A percentile compares a stretch with the other conserved stretches of the same genome.
These are phyloP conservation scores for Pharmacophagus antenor DNA, from an alignment of 2,888 invertebrate genomes.

Conservation along the genomic window DNA sequence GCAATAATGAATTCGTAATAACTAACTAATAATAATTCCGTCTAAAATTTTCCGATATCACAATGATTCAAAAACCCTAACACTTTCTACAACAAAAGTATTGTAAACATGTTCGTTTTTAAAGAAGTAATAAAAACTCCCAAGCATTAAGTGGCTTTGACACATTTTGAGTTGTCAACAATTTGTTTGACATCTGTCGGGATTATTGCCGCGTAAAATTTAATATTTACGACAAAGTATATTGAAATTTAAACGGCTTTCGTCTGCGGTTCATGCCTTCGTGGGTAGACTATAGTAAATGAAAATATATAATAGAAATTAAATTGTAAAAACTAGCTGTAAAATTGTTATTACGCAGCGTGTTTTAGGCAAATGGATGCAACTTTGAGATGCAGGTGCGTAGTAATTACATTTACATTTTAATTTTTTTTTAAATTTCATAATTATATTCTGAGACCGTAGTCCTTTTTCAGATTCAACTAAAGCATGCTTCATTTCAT, in stretches of 20 bases:
- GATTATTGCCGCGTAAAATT: conserved; percentile 60
- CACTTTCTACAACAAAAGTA: not conserved
- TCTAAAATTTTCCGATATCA: no score
- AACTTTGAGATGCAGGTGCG: not conserved
- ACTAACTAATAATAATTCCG: no score
- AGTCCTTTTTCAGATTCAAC: no score
- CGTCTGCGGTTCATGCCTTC: conserved; percentile 34
- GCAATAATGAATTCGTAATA: no score
- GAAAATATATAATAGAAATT: conserved; percentile 20
- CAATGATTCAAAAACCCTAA: not conserved
- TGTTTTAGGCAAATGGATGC: not conserved
- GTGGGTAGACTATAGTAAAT: conserved; percentile 14
- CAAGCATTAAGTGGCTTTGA: conserved; percentile 48
- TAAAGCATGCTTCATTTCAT: no score
- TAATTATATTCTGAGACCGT: no score
- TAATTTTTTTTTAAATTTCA: no score
- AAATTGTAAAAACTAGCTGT: not conserved
- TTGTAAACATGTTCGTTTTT: not conserved
- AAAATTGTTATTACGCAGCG: not conserved
- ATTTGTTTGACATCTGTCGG: conserved; percentile 73
- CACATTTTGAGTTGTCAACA: conserved; percentile 62
- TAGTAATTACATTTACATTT: not conserved
- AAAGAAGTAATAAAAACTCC: conserved; percentile 23
- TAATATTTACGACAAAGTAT: conserved; percentile 64
- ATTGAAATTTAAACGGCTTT: conserved; percentile 62